Evolutionary conservation across 2,113 vertebrate species (phyloP).

Genomic region (Sclerurus mexicanus): DNA sequence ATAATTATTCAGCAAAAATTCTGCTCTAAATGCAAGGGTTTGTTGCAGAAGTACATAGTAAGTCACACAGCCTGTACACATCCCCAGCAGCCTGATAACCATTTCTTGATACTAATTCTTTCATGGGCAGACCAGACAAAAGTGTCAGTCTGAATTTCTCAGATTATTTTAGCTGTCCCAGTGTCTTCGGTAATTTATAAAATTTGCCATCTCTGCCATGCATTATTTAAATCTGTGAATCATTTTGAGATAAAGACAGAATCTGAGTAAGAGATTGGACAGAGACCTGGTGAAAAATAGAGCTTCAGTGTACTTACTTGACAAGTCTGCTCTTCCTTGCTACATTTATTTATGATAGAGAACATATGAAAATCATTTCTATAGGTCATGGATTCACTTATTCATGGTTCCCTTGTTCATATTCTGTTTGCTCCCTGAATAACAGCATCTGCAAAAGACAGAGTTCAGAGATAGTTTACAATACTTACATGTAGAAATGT

Average conservation of each 20-base stretch:
- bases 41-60: not conserved
- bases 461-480: slow-evolving; percentile 47
- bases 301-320: slow-evolving; percentile 13
- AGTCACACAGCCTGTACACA: accelerated
- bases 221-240: slow-evolving; percentile 60
- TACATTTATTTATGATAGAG: slow-evolving; percentile 57
- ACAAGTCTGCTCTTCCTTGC: not conserved
- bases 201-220: not conserved
- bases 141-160: not conserved
- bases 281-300: slow-evolving; percentile 1
- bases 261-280: not conserved
- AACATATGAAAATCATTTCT: slow-evolving; percentile 59
- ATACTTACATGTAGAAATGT: slow-evolving; percentile 11
- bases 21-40: not conserved
- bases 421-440: slow-evolving; percentile 25
- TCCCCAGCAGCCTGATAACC: not conserved
- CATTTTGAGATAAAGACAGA: slow-evolving; percentile 14
- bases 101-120: not conserved
- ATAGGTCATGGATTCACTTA: not conserved
- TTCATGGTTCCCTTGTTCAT: slow-evolving; percentile 26
- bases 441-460: slow-evolving; percentile 36
- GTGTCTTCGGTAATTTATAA: slow-evolving; percentile 6
- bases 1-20: not conserved
- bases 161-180: not conserved
- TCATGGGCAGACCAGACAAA: not conserved